Base-by-base conservation (phyloP, 2,113 vertebrate genomes). In the Illadopsis cleaveri region DNA sequence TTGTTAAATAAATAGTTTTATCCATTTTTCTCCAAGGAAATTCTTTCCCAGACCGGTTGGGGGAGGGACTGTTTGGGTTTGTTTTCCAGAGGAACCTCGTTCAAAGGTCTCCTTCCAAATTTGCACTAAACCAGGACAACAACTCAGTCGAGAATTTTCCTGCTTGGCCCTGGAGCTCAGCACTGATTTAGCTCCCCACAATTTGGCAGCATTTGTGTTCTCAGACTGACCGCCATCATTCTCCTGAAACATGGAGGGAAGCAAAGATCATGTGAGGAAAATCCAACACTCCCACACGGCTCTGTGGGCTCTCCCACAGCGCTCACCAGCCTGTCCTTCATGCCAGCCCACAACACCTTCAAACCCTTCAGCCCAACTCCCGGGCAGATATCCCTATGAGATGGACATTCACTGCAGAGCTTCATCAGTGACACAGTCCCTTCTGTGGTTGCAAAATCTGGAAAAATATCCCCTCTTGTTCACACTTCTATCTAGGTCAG, bases 161-260 rank as follows among this genome's bases (percentile, higher is more conserved):
- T 23, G 16, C 47, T 9, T 30, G 53, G 47, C 53, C 25, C 33
- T 40, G 57, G 42, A 70, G 54, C 35, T 57, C 37, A 57, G 48
- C 33, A 31, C 0, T 40, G 33, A 50, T 83, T 81, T 48, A 61
- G 56, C 14, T n/a, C 24, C 28, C 20, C 42, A 22, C 16, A 9
- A 9, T 38, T 35, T 16, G 57, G 69, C 68, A 37, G 37, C 0
- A 0, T 44, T 50, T 44, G 11, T 70, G 62, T 57, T 50, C 17
- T 15, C 82, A 76, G 61, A 30, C 3, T 1, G 0, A 21, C 9
- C 10, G 1, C 42, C 23, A 13, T 12, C 40, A 3, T 45, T 24
- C 47, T 48, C 27, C 33, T 7, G 21, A 50, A 54, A 30, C 1
- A 5, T 50, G 31, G 33, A 58, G n/a, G 35, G 62, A 13, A 61